These are phyloP conservation scores for Bothrops jararaca DNA, from an alignment of 2,113 vertebrate species.

Conservation along the genomic window DNA sequence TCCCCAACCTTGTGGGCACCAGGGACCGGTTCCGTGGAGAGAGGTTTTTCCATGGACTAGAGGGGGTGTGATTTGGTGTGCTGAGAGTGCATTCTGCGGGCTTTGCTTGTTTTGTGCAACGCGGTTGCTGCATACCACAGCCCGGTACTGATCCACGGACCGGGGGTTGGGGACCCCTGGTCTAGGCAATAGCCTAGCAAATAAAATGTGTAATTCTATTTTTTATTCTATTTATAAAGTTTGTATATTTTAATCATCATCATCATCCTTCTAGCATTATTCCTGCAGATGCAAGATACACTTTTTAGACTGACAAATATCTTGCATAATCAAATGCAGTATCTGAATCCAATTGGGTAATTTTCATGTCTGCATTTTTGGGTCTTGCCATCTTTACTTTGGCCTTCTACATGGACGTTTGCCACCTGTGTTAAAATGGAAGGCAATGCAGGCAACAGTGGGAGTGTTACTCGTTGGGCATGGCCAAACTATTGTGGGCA, in stretches of 20 bases:
- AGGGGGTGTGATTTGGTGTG: too few species aligned
- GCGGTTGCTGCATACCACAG: too few species aligned
- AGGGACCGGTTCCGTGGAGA: too few species aligned
- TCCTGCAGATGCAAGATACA: neutral
- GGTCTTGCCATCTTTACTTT: neutral
- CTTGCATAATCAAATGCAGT: neutral
- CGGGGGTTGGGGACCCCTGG: too few species aligned
- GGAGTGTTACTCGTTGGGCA: neutral
- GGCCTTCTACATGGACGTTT: neutral
- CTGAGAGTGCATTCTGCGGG: too few species aligned
- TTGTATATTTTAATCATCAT: neutral
- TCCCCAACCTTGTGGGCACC: too few species aligned
- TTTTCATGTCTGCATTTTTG: neutral
- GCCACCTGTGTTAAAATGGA: neutral
- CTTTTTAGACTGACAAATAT: neutral
- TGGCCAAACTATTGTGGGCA: neutral
- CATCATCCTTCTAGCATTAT: neutral
- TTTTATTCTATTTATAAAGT: slow-evolving; percentile 37
- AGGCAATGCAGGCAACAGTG: neutral
- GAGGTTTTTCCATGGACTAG: too few species aligned
- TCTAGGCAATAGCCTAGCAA: slow-evolving; percentile 28
- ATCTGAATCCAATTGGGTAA: neutral
- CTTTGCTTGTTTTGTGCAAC: too few species aligned
- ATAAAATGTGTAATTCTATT: slow-evolving; percentile 30
- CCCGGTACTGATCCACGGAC: too few species aligned